Conservation (phyloP, 1,140 invertebrate genomes). For the Heliconius melpomene region DNA sequence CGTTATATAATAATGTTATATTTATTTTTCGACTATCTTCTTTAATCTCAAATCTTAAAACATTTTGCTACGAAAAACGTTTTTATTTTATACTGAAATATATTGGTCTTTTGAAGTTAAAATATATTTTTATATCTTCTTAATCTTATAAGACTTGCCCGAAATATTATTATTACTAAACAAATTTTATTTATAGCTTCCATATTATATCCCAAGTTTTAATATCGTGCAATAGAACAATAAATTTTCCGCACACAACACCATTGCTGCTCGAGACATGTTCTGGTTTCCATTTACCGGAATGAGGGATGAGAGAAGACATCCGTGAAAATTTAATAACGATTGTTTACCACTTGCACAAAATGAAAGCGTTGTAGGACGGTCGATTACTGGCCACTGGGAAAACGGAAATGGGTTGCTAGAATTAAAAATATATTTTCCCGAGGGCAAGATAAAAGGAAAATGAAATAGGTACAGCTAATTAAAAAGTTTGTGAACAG, state of each 20-base stretch:
- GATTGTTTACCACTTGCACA: conserved; percentile 73
- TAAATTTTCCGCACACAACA: conserved; percentile 35
- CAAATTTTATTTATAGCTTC: conserved; percentile 13
- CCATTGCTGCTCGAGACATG: conserved; percentile 48
- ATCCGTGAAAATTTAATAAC: conserved; percentile 77
- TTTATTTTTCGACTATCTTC: background rate
- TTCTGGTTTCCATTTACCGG: conserved; percentile 52
- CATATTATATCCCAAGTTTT: conserved; percentile 20
- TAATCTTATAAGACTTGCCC: conserved; percentile 2
- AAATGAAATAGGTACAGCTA: conserved; percentile 41
- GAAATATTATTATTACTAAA: background rate
- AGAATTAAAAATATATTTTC: conserved; percentile 46
- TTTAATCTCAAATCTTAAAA: background rate
- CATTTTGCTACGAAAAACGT: background rate
- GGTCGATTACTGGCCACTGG: conserved; percentile 57
- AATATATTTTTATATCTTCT: background rate
- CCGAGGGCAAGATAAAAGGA: conserved; percentile 31
- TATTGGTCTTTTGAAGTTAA: background rate
- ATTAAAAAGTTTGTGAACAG: conserved; percentile 48
- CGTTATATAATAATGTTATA: background rate
- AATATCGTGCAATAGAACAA: conserved; percentile 33
- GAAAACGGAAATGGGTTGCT: conserved; percentile 53
- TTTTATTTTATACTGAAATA: background rate
- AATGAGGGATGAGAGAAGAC: conserved; percentile 59
- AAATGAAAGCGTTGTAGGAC: conserved; percentile 66